Conservation (phyloP, 2,113 vertebrate genomes). For the Nicator chloris region DNA sequence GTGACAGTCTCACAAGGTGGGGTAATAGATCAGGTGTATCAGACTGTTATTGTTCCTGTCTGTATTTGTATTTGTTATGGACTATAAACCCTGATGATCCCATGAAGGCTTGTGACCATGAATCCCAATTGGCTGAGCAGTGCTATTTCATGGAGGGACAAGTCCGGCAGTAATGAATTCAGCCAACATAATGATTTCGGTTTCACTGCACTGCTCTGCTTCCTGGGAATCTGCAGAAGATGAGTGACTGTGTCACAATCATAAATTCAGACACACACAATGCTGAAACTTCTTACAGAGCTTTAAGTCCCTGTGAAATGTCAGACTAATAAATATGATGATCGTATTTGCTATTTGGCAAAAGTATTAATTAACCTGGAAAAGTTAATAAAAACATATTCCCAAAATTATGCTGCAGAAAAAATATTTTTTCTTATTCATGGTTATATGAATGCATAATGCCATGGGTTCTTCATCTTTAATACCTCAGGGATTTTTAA, state of each 20-base stretch:
- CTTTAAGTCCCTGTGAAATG: constrained; percentile 18
- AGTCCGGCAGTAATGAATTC: constrained; percentile 48
- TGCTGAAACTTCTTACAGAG: constrained; percentile 15
- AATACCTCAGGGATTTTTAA: constrained; percentile 78
- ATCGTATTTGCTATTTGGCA: constrained; percentile 41
- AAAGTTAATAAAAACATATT: constrained; percentile 65
- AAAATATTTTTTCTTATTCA: constrained; percentile 59
- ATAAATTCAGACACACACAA: constrained; percentile 48
- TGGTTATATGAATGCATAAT: constrained; percentile 62
- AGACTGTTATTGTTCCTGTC: constrained; percentile 30
- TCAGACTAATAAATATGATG: constrained; percentile 42
- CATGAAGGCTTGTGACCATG: constrained; percentile 52
- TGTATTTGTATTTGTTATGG: constrained; percentile 70
- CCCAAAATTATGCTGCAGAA: constrained; percentile 36
- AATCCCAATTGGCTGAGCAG: constrained; percentile 53
- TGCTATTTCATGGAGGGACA: constrained; percentile 42
- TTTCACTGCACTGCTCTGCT: constrained; percentile 50
- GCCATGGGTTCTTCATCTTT: constrained; percentile 68
- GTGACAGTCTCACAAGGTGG: neutral
- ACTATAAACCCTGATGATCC: constrained; percentile 66
- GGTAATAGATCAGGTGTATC: constrained; percentile 22
- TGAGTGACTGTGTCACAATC: neutral
- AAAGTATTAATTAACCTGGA: constrained; percentile 64
- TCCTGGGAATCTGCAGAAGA: constrained; percentile 48
- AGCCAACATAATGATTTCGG: constrained; percentile 45